Evolutionary conservation across 2,888 invertebrate species (phyloP), one percentile per base, ranked within the genome.

Genomic region (Heliconius ethilla): DNA sequence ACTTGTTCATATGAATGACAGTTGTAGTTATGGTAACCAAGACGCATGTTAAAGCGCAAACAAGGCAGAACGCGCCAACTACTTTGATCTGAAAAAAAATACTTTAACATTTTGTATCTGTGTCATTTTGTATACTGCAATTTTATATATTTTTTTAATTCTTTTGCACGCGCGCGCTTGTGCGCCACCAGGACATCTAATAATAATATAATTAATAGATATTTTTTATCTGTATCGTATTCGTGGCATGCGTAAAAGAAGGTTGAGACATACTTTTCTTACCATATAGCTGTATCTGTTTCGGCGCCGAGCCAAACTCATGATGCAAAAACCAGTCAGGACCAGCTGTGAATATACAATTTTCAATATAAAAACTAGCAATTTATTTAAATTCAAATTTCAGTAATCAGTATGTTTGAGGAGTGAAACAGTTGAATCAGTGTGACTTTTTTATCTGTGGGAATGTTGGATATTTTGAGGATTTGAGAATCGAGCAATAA

Each of bases 231-330:
- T n/a, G n/a, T 70, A 51, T 45, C 22, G 27, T 55, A 3, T 51
- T 25, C 25, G 4, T 25, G 51, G 73, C 81, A 82, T 81, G 82
- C 81, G 76, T 81, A 82, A 78, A 82, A 82, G 45, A 45, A 75
- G 51, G 73, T 59, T 81, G 76, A 59, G 78, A 92, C 93, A 90
- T 93, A 93, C 92, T 92, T 93, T 92, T 89, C 97, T 96, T 95
- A 98, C 98, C 96, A 98, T 95, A 93, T 97, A 97, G 90, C 97
- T 97, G 92, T 97, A 97, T 87, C 98, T 95, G 91, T 98, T 97
- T 85, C 97, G 96, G 82, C 98, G 95, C 79, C 97, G 95, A 0
- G 98, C 97, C 85, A 98, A 92, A 81, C 98, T 97, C 96, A 98
- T 97, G 81, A 98, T 97, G 89, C 97, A 97, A 9, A 98, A 95